Conservation (phyloP, 1,140 invertebrate species). For the Neoseiulus cucumeris region DNA sequence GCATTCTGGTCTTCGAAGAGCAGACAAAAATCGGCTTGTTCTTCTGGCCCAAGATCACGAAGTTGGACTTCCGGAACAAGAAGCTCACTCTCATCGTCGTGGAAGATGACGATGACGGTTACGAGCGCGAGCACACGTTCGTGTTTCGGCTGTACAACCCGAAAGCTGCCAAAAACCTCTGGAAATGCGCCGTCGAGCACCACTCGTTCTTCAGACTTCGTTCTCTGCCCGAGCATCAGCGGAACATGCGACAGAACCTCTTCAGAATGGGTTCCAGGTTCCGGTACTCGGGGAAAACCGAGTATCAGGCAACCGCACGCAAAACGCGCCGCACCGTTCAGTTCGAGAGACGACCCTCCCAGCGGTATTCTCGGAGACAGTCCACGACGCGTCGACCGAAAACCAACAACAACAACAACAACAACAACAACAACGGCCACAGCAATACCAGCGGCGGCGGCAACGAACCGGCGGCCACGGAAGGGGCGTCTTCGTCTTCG, state of each 20-base stretch:
- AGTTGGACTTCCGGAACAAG: slow-evolving; percentile 88
- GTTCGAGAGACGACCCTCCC: slow-evolving; percentile 85
- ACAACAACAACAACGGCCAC: slow-evolving; percentile 17
- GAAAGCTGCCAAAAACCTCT: slow-evolving; percentile 85
- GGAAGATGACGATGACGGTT: slow-evolving; percentile 81
- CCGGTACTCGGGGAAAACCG: slow-evolving; percentile 50
- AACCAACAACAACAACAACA: slow-evolving; percentile 16
- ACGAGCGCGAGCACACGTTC: slow-evolving; percentile 80
- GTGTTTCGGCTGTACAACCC: slow-evolving; percentile 44
- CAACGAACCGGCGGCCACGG: slow-evolving; percentile 9
- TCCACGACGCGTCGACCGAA: slow-evolving; percentile 42
- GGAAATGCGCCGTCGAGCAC: slow-evolving; percentile 95
- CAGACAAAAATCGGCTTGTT: slow-evolving; percentile 94
- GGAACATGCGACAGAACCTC: slow-evolving; percentile 28
- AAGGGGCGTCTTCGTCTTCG: background rate
- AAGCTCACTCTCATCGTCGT: slow-evolving; percentile 83
- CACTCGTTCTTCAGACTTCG: slow-evolving; percentile 85
- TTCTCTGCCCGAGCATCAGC: slow-evolving; percentile 24
- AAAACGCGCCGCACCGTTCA: slow-evolving; percentile 69
- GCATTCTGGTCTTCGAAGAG: slow-evolving; percentile 83
- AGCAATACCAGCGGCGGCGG: slow-evolving; percentile 12
- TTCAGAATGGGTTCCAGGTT: slow-evolving; percentile 34
- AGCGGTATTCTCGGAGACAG: slow-evolving; percentile 73
- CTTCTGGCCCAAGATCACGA: slow-evolving; percentile 92
- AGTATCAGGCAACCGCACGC: slow-evolving; percentile 74